phyloP scores from a whole-genome alignment of 2,888 invertebrate genomes.

The Tiliacea aurago region DNA sequence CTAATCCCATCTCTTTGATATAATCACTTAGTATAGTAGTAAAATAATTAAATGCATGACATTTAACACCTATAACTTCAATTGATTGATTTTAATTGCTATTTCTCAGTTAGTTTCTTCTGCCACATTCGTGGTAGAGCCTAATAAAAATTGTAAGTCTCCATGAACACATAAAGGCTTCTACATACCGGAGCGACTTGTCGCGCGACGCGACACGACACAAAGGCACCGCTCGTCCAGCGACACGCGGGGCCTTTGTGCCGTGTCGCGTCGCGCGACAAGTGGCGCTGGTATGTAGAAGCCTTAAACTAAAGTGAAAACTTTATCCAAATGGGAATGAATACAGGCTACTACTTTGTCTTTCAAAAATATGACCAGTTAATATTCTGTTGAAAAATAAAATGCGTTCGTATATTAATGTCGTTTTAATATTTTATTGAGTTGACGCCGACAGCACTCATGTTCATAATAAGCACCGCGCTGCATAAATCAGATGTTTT shows the following conservation, averaged over 20 bases:
- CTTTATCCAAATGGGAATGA: constrained; percentile 48
- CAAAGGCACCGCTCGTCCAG: too few species aligned
- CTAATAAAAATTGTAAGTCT: constrained; percentile 19
- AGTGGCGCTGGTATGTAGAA: too few species aligned
- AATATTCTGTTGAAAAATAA: constrained; percentile 75
- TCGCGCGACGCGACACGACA: too few species aligned
- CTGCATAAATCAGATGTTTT: constrained; percentile 83
- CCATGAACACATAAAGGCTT: constrained; percentile 21
- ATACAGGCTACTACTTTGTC: constrained; percentile 66
- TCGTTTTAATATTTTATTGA: constrained; percentile 85
- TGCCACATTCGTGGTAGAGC: background rate
- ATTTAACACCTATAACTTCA: constrained; percentile 4
- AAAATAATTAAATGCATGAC: background rate
- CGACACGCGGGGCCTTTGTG: too few species aligned
- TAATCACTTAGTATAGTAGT: too few species aligned
- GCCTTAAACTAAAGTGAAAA: constrained; percentile 53
- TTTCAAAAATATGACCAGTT: constrained; percentile 71
- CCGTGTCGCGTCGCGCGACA: too few species aligned
- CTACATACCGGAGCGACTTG: too few species aligned
- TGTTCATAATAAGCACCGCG: constrained; percentile 79
- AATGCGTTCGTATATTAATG: constrained; percentile 79
- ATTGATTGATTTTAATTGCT: constrained; percentile 27
- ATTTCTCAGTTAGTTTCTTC: constrained; percentile 8
- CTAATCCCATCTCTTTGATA: too few species aligned
- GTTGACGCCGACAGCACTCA: constrained; percentile 78